Evolutionary conservation across 2,797 vertebrate species (phyloP), one percentile per base, ranked within the genome.

Genomic region (Thripadectes ignobilis): DNA sequence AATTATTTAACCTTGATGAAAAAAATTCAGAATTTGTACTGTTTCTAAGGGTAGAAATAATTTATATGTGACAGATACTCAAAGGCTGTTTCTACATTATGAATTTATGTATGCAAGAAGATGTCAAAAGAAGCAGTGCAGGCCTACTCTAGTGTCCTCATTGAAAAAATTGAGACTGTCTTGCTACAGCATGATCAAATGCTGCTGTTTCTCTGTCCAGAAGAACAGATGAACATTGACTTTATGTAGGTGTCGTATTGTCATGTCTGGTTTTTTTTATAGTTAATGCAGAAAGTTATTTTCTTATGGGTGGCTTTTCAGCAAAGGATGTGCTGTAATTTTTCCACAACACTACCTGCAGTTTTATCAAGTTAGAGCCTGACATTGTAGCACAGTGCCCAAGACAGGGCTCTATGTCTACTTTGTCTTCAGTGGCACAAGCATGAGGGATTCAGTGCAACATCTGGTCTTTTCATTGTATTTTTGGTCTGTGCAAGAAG

Each of bases 371-470:
- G 14, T 12, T 45, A n/a, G 38, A 52, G 17, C 9, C 52, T 77
- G 32, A 26, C 12, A 26, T 5, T 58, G 27, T 18, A 86, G 24
- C 8, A n/a, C 6, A 7, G 4, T 38, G n/a, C 6, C 24, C 15
- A 62, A 39, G 15, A 49, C 1, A 38, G 23, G 39, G 12, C 2
- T 54, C 26, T 55, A 0, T 11, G 6, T n/a, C 38, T 82, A 5
- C 10, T 66, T 22, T 14, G 3, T 39, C 77, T 84, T 75, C 62
- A 43, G 18, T 10, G 16, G 34, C 24, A 73, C 32, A 39, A 32
- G 7, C 12, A 72, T 14, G 15, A 69, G 26, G 7, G 14, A 67
- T 58, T 73, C 32, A 59, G 41, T 23, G 54, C 1, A 54, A 45
- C 3, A 10, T 12, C 18, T 46, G 18, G 6, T 34, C 10, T 84